Evolutionary conservation across 2,888 invertebrate genomes (phyloP).

Genomic region (Diaphora mendica): DNA sequence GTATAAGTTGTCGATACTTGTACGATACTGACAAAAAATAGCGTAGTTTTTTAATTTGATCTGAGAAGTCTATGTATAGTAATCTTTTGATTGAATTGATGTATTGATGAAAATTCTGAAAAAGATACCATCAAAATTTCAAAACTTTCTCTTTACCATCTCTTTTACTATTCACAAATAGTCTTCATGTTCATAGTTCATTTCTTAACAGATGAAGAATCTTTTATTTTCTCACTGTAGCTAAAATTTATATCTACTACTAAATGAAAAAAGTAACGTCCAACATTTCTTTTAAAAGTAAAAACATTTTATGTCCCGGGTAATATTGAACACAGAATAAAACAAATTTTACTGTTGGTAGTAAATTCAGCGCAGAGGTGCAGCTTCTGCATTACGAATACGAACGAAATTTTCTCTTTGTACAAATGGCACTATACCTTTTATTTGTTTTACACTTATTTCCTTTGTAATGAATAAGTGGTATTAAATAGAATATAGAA

Average conservation of each 20-base stretch:
- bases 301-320: conserved; percentile 5
- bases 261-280: neutral
- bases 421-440: conserved; percentile 52
- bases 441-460: conserved; percentile 50
- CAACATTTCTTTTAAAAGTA: conserved; percentile 8
- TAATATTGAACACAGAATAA: conserved; percentile 22
- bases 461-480: conserved; percentile 52
- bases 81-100: no score
- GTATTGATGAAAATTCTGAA: no score
- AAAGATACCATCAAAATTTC: neutral
- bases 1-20: no score
- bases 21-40: no score
- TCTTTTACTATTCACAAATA: neutral
- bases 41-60: no score
- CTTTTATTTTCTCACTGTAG: neutral
- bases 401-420: conserved; percentile 47
- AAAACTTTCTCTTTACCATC: neutral
- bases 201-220: neutral
- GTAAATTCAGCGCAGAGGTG: conserved; percentile 37
- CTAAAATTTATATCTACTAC: neutral
- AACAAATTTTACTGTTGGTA: conserved; percentile 37
- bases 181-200: neutral
- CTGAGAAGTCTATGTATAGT: no score
- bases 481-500: conserved; percentile 48
- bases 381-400: conserved; percentile 32